phyloP scores from a whole-genome alignment of 64 coral and sea anemone species.

The Montipora cactus region DNA sequence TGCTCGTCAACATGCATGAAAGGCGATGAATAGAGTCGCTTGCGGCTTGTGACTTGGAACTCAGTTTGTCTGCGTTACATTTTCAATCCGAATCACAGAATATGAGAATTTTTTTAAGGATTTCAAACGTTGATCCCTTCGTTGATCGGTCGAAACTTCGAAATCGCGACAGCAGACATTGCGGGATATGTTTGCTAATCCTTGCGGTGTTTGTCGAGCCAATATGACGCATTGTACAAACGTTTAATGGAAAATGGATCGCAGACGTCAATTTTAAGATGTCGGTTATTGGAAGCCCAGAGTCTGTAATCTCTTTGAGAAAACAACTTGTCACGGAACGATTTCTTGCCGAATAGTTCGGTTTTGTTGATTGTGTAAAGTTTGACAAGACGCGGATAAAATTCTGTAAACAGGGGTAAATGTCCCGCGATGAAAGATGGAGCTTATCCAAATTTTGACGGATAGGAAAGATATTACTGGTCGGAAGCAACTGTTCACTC shows the following conservation, averaged over 20 bases:
- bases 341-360: background rate
- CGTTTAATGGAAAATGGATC: background rate
- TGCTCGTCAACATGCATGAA: background rate
- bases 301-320: constrained; percentile 13
- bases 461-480: too few relatives aligned
- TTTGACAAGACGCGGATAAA: background rate
- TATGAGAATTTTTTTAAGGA: too few relatives aligned
- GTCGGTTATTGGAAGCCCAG: background rate
- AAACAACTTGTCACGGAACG: constrained; percentile 42
- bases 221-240: background rate
- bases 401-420: background rate
- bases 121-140: background rate
- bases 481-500: background rate
- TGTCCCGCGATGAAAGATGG: background rate
- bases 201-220: background rate
- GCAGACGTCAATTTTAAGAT: background rate
- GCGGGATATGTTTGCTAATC: constrained; percentile 32
- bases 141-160: background rate
- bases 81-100: background rate
- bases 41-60: background rate
- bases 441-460: background rate
- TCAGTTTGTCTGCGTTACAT: background rate
- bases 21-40: background rate
- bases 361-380: background rate
- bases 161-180: background rate